Base-by-base conservation (phyloP, 1,140 invertebrate genomes). In the Drosophila serrata region DNA sequence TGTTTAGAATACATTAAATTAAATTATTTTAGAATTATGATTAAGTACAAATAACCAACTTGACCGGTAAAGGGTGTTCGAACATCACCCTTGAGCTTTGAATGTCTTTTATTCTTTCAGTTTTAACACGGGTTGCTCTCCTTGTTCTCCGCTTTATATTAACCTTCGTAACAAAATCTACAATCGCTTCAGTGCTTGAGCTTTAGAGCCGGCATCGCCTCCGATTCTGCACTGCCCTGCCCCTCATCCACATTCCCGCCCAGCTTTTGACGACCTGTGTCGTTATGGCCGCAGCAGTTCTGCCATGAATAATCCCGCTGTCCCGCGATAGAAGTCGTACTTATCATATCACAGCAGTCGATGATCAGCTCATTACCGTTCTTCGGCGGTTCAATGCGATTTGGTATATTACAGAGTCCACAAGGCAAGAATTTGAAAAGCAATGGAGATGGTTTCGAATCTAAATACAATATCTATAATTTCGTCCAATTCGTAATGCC, bases 101-200 rank as follows among this genome's bases (percentile, higher is more conserved):
- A 15, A 27, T 53, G 22, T 35, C 60, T 74, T 62, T 37, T n/a
- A 42, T 67, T 77, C 55, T 51, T 77, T 55, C 46, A 68, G 74
- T 60, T 77, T 77, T 77, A 75, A 77, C 74, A 77, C 73, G 74
- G 74, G 69, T 58, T 75, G 56, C 72, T 88, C 70, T 57, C 67
- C 62, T 74, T 74, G 67, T 75, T 77, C 76, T 79, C 58, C 43
- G 63, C 74, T 65, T 82, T 70, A 58, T 77, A 59, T 77, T 77
- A 77, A 77, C 73, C 56, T 88, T 65, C 70, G 65, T 64, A 64
- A 77, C 75, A 77, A 75, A 87, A 88, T 88, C 82, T 82, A 80
- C 82, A 84, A 77, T 80, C 82, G 73, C 64, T 67, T 40, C 74
- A 85, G 57, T 67, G 65, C 58, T 58, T 56, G 65, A 42, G 73